phyloP scores from a whole-genome alignment of 2,888 invertebrate species.

The Cosmorhoe ocellata region DNA sequence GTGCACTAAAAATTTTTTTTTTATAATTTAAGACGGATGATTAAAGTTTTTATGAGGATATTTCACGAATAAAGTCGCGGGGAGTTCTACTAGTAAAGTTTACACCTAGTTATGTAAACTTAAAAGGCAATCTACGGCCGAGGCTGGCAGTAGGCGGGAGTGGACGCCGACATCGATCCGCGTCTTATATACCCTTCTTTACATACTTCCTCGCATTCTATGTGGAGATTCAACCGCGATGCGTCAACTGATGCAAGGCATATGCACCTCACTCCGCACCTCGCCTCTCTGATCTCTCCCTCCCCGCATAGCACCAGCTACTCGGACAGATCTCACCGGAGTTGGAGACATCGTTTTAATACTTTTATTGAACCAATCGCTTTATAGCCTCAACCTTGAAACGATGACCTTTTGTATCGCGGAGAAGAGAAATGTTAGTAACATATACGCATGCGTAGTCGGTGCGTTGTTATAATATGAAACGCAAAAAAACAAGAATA shows the following conservation, averaged over 20 bases:
- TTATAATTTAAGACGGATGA: too few relatives aligned
- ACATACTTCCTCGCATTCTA: slow-evolving; percentile 74
- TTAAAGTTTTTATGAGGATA: too few relatives aligned
- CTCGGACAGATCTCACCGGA: slow-evolving; percentile 46
- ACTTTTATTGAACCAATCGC: slow-evolving; percentile 51
- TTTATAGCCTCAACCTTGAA: slow-evolving; percentile 58
- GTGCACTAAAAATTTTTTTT: too few relatives aligned
- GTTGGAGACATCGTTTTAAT: slow-evolving; percentile 43
- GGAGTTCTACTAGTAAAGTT: too few relatives aligned
- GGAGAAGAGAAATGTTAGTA: slow-evolving; percentile 37
- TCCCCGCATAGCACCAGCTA: slow-evolving; percentile 39
- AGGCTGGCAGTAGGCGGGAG: slow-evolving; percentile 52
- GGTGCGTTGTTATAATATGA: background rate
- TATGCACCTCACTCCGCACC: slow-evolving; percentile 60
- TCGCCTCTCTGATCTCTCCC: slow-evolving; percentile 30
- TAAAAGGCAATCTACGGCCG: slow-evolving; percentile 24
- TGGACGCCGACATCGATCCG: slow-evolving; percentile 74
- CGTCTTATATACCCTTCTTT: slow-evolving; percentile 72
- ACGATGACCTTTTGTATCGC: slow-evolving; percentile 50
- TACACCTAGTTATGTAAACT: too few relatives aligned
- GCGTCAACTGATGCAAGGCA: slow-evolving; percentile 76
- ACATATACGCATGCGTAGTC: slow-evolving; percentile 30
- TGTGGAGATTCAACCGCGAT: slow-evolving; percentile 79
- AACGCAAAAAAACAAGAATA: too few relatives aligned
- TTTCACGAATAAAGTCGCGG: too few relatives aligned